Evolutionary conservation across 1,140 invertebrate genomes (phyloP).

Genomic region (Heliothis virescens): DNA sequence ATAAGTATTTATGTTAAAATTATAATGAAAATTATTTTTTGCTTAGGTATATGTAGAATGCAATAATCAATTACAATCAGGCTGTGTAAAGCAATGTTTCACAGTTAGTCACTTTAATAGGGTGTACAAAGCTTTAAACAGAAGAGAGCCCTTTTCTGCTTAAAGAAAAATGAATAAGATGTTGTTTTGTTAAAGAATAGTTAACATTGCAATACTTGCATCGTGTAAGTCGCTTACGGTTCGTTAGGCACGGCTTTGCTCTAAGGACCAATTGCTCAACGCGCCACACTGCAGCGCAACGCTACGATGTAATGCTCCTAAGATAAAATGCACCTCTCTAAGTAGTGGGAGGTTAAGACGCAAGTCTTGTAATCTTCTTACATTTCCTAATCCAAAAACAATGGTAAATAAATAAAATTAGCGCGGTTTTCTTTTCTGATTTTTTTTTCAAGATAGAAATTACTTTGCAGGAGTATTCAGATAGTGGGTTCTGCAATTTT

Average conservation of each 20-base stretch:
- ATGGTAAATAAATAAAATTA: neutral
- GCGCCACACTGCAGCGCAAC: neutral
- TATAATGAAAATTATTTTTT: too few relatives aligned
- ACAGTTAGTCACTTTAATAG: too few relatives aligned
- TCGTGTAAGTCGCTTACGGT: constrained; percentile 30
- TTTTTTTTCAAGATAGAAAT: too few relatives aligned
- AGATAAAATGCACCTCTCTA: constrained; percentile 2
- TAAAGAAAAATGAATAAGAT: too few relatives aligned
- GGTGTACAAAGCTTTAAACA: too few relatives aligned
- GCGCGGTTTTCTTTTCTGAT: neutral
- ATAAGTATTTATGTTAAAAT: too few relatives aligned
- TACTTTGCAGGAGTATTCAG: too few relatives aligned
- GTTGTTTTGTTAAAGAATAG: neutral
- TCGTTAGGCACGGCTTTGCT: constrained; percentile 9
- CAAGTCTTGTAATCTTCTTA: neutral
- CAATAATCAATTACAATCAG: too few relatives aligned
- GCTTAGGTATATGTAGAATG: too few relatives aligned
- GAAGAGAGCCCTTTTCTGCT: too few relatives aligned
- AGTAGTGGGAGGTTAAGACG: neutral
- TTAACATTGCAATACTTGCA: constrained; percentile 15
- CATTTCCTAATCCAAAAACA: neutral
- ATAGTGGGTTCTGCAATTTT: too few relatives aligned
- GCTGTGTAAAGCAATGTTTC: too few relatives aligned
- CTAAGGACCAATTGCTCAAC: constrained; percentile 24
- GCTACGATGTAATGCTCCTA: neutral